Conservation (phyloP, 2,797 vertebrate species). For the Odontamblyopus lacepedii region DNA sequence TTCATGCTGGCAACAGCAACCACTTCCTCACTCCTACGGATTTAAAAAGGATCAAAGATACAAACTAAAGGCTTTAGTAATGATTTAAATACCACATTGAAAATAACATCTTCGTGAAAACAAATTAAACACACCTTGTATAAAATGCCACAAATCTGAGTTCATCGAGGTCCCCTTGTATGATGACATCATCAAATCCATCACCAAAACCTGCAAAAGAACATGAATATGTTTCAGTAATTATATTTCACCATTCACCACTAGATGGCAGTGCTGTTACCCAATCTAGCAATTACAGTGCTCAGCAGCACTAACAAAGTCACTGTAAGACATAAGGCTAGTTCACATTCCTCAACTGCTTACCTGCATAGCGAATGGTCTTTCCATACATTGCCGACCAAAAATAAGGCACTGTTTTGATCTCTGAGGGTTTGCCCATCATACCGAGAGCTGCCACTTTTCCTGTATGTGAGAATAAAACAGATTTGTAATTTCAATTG, state of each 20-base stretch:
- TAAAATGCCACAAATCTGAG: slow-evolving; percentile 98
- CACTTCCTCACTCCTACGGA: slow-evolving; percentile 91
- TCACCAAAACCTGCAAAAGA: slow-evolving; percentile 86
- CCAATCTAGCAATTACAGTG: background rate
- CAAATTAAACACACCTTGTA: slow-evolving; percentile 81
- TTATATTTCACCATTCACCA: slow-evolving; percentile 27
- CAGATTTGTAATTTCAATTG: background rate
- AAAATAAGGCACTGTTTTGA: slow-evolving; percentile 92
- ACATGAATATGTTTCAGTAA: background rate
- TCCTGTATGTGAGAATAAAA: slow-evolving; percentile 71
- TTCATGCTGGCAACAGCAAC: slow-evolving; percentile 98
- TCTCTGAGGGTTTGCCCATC: slow-evolving; percentile 88
- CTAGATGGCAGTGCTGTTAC: slow-evolving; percentile 55
- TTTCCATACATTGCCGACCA: slow-evolving; percentile 99
- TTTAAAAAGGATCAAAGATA: slow-evolving; percentile 26
- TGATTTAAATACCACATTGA: background rate
- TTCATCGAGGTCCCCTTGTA: slow-evolving; percentile 97
- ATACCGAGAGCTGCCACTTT: slow-evolving; percentile 92
- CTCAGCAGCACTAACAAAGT: background rate
- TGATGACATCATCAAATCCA: slow-evolving; percentile 96
- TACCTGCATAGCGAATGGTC: slow-evolving; percentile 93
- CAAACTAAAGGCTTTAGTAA: slow-evolving; percentile 11
- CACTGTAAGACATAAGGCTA: background rate
- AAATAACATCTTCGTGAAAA: background rate
- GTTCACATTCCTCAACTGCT: background rate